Evolutionary conservation across 2,113 vertebrate genomes (phyloP).

Genomic region (Chaenogobius annularis): DNA sequence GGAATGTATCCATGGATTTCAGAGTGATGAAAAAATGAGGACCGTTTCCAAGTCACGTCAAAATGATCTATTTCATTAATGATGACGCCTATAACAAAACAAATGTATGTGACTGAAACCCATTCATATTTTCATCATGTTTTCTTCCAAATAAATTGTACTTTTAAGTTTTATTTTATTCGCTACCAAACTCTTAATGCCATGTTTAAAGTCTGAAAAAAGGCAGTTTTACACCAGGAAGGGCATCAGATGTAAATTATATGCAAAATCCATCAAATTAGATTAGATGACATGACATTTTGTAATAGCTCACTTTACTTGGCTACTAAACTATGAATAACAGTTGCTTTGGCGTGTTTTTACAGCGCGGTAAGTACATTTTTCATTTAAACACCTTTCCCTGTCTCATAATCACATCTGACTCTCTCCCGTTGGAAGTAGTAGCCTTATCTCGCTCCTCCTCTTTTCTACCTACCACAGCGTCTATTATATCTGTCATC

Average conservation of each 20-base stretch:
- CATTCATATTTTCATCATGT: too few species aligned
- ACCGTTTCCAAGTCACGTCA: too few species aligned
- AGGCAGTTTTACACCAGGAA: neutral
- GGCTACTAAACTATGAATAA: neutral
- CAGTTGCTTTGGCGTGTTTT: neutral
- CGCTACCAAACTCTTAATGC: neutral
- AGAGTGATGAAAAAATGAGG: too few species aligned
- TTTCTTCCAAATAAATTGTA: too few species aligned
- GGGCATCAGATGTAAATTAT: neutral
- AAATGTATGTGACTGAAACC: too few species aligned
- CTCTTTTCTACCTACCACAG: slow-evolving; percentile 61
- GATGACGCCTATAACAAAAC: too few species aligned
- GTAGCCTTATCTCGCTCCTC: slow-evolving; percentile 31
- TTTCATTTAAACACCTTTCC: slow-evolving; percentile 58
- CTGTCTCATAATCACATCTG: slow-evolving; percentile 16
- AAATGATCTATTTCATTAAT: too few species aligned
- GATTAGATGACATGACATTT: too few species aligned
- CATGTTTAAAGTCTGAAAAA: neutral
- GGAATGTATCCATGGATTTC: too few species aligned
- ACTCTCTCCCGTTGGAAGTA: slow-evolving; percentile 31
- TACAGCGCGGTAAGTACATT: slow-evolving; percentile 45
- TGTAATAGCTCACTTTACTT: neutral
- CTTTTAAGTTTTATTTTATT: neutral
- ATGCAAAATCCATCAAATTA: neutral
- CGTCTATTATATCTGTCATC: slow-evolving; percentile 61